Evolutionary conservation across 64 coral and sea anemone species (phyloP).

Genomic region (Exaiptasia diaphana): DNA sequence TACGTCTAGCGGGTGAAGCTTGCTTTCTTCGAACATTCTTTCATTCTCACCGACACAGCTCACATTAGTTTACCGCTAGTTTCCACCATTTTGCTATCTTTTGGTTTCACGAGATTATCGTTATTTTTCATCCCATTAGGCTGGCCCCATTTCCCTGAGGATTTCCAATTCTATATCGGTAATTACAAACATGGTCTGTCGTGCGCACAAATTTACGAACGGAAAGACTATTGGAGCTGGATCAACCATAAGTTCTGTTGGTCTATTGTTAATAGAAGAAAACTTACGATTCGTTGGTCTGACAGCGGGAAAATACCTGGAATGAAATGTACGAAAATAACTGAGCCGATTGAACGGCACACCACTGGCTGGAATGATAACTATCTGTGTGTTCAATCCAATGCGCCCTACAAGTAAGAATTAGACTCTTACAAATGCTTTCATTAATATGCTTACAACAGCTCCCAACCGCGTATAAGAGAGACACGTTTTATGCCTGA

Average conservation of each 20-base stretch:
- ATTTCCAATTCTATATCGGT: not conserved
- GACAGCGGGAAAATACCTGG: not conserved
- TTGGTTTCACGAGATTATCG: no score
- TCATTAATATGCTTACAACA: no score
- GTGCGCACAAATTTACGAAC: slow-evolving; percentile 42
- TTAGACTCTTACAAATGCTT: no score
- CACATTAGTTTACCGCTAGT: no score
- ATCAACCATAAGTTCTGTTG: not conserved
- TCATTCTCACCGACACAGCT: not conserved
- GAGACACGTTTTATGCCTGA: no score
- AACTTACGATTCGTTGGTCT: slow-evolving; percentile 47
- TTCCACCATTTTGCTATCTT: not conserved
- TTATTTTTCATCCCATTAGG: not conserved
- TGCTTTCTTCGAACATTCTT: not conserved
- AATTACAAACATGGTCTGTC: not conserved
- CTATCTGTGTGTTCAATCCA: slow-evolving; percentile 32
- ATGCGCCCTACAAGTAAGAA: slow-evolving; percentile 47
- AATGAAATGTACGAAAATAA: slow-evolving; percentile 53
- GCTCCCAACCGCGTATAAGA: no score
- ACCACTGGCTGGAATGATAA: slow-evolving; percentile 48
- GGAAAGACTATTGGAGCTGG: not conserved
- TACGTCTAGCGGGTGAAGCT: not conserved
- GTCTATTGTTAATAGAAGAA: not conserved
- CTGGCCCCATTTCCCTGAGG: slow-evolving; percentile 40
- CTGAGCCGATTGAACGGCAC: not conserved